Evolutionary conservation across 1,140 invertebrate species (phyloP), one percentile per base, ranked within the genome.

Genomic region (Scaptomyza pallida): DNA sequence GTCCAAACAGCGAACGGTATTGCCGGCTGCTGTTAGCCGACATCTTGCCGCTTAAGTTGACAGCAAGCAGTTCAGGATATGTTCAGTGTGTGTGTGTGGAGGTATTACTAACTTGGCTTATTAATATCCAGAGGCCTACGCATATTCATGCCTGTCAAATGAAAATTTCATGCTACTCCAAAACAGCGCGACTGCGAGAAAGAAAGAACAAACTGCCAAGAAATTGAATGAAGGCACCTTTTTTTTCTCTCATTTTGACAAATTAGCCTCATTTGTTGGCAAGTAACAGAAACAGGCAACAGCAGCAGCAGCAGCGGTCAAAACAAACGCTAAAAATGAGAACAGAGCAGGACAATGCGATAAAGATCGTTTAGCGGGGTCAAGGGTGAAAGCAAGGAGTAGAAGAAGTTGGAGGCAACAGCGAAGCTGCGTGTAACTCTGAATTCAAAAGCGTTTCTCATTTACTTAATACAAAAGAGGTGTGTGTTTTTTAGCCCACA

Each of bases 181-280:
- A n/a, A n/a, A 37, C 3, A 3, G 12, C n/a, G 33, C 0, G 12
- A n/a, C n/a, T n/a, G n/a, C n/a, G n/a, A n/a, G n/a, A 5, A 17
- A 37, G 9, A 35, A 15, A n/a, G 43, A 69, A 48, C 41, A 37
- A 68, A 52, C 73, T 57, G 30, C 44, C 63, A 60, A 62, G 63
- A 73, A 13, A 35, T 59, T 55, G 72, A 63, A 70, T 72, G 59
- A 61, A 71, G 79, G 59, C 68, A 61, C 64, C 48, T 68, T 44
- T 61, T 30, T 30, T 8, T 26, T 26, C 6, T 30, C 6, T 30
- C 26, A 9, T 63, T 63, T 74, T 89, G 88, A 89, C 86, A 89
- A 89, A 89, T 89, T 83, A 64, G 75, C 30, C 78, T 89, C 88
- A 89, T 89, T 89, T 89, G 65, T 89, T 80, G 75, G 61, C 41